Evolutionary conservation across 1,140 invertebrate species (phyloP).

Genomic region (Lordiphosa stackelbergi): DNA sequence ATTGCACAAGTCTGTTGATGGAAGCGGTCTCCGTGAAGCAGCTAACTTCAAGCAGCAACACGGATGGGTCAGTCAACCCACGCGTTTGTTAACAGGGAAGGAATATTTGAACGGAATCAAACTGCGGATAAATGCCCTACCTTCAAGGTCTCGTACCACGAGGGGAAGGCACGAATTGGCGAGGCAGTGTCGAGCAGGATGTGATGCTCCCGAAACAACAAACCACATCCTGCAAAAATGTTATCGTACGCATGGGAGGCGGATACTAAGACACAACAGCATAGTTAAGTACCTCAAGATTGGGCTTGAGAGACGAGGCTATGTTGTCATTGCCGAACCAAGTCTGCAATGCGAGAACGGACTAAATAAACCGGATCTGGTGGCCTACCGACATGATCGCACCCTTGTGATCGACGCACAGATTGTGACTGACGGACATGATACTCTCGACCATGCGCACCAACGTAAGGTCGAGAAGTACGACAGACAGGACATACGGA

Average conservation of each 20-base stretch:
- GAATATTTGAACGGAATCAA: slow-evolving; percentile 61
- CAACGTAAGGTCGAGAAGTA: slow-evolving; percentile 12
- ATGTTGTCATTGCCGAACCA: background rate
- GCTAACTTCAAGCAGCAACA: slow-evolving; percentile 12
- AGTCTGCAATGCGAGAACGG: slow-evolving; percentile 5
- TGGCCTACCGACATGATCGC: slow-evolving; percentile 3
- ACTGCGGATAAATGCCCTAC: slow-evolving; percentile 30
- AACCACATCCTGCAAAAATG: slow-evolving; percentile 13
- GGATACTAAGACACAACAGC: slow-evolving; percentile 10
- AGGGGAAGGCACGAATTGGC: slow-evolving; percentile 8
- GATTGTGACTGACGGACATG: slow-evolving; percentile 2
- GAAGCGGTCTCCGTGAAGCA: too few relatives aligned
- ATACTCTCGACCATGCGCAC: slow-evolving; percentile 2
- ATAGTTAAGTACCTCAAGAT: slow-evolving; percentile 5
- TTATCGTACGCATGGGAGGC: slow-evolving; percentile 12
- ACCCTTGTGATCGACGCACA: slow-evolving; percentile 12
- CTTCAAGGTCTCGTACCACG: slow-evolving; percentile 13
- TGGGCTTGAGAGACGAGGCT: background rate
- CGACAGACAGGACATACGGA: slow-evolving; percentile 1
- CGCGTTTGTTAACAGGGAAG: slow-evolving; percentile 78
- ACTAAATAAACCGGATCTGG: slow-evolving; percentile 7
- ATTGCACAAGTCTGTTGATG: too few relatives aligned
- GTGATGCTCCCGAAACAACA: slow-evolving; percentile 22
- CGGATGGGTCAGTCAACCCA: slow-evolving; percentile 17
- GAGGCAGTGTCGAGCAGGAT: slow-evolving; percentile 14